Percentiles rank a stretch among this genome's conserved stretches.
Evolutionary conservation across 2,113 vertebrate genomes (phyloP).

Genomic region (Aramus guarauna): DNA sequence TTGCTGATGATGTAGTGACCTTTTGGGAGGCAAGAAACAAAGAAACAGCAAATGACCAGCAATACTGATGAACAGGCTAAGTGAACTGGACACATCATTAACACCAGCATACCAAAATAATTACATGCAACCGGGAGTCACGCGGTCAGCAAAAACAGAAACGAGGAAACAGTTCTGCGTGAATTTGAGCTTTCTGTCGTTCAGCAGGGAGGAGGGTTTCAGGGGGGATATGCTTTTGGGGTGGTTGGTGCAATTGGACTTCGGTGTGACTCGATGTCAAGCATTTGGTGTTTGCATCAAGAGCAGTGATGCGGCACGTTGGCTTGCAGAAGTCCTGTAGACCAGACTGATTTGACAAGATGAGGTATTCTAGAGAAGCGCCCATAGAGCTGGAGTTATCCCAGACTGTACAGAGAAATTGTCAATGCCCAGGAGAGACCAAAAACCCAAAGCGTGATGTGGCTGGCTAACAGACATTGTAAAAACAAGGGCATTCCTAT

Average conservation of each 20-base stretch:
- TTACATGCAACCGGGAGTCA: not conserved
- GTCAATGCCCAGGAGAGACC: not conserved
- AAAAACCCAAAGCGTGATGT: not conserved
- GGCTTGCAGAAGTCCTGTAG: not conserved
- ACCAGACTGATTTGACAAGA: fast-evolving
- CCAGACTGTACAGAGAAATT: not conserved
- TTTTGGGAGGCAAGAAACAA: slow-evolving; percentile 43
- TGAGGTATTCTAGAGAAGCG: not conserved
- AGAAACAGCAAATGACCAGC: slow-evolving; percentile 10
- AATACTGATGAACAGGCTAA: slow-evolving; percentile 58
- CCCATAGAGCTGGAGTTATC: too few relatives aligned
- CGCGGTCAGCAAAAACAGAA: slow-evolving; percentile 19
- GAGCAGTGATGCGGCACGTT: not conserved
- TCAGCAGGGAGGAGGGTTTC: not conserved
- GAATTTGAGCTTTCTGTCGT: not conserved
- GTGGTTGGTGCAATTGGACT: not conserved
- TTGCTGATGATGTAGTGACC: slow-evolving; percentile 60
- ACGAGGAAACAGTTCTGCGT: not conserved
- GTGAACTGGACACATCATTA: slow-evolving; percentile 31
- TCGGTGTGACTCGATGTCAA: fast-evolving
- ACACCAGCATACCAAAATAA: slow-evolving; percentile 37
- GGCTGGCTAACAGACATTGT: not conserved
- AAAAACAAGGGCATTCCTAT: not conserved
- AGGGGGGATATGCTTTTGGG: not conserved
- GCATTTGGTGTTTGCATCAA: not conserved